Conservation (phyloP, 2,888 invertebrate genomes). For the Meandrusa payeni region DNA sequence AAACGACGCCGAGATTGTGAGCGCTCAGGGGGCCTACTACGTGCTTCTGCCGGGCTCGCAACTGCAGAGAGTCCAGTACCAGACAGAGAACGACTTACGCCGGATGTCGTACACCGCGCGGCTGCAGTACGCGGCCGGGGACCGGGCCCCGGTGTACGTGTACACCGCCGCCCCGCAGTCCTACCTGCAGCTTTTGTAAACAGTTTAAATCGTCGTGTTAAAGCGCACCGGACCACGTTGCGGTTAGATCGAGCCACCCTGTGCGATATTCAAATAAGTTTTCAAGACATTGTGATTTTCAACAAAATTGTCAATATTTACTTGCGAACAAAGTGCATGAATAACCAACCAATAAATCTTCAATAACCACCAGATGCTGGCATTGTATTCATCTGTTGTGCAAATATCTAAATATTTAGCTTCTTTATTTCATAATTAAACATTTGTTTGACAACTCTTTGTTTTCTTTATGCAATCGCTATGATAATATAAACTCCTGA, state of each 20-base stretch:
- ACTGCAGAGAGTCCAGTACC: constrained; percentile 82
- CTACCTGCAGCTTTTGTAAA: constrained; percentile 53
- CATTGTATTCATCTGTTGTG: not conserved
- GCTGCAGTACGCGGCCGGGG: constrained; percentile 82
- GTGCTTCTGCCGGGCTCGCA: constrained; percentile 83
- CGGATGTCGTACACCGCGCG: constrained; percentile 85
- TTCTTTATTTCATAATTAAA: constrained; percentile 7
- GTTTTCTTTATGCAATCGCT: too few species aligned
- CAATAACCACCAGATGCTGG: too few species aligned
- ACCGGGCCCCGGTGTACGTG: constrained; percentile 82
- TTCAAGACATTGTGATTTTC: too few species aligned
- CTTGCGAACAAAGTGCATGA: too few species aligned
- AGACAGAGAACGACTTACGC: constrained; percentile 69
- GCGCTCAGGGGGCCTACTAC: constrained; percentile 81
- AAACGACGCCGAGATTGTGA: constrained; percentile 57
- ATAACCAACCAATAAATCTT: too few species aligned
- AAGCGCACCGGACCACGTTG: too few species aligned
- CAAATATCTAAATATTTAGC: not conserved
- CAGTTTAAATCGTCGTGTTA: too few species aligned
- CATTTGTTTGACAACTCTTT: too few species aligned
- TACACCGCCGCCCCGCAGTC: constrained; percentile 71
- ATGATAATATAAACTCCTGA: too few species aligned
- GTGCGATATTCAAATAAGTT: too few species aligned
- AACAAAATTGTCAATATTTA: too few species aligned
- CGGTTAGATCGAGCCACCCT: too few species aligned